Percentiles rank a stretch among this genome's conserved stretches.
phyloP scores from a whole-genome alignment of 2,113 vertebrate genomes.

The Rhipidura dahli region DNA sequence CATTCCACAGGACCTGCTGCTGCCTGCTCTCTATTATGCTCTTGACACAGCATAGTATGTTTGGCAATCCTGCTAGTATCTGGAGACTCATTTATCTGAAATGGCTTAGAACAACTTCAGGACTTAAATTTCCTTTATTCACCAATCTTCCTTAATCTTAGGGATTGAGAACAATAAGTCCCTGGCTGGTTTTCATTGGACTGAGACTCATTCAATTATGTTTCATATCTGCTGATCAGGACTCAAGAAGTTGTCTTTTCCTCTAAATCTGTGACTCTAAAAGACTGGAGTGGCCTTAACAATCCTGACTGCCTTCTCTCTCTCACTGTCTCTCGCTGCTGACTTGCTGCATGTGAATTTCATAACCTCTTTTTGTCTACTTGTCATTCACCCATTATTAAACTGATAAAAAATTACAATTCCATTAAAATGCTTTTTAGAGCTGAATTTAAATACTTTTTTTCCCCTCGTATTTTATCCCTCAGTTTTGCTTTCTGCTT shows the following conservation, averaged over 20 bases:
- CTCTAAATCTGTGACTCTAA: neutral
- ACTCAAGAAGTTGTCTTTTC: neutral
- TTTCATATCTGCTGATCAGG: neutral
- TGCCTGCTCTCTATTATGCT: neutral
- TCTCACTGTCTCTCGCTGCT: neutral
- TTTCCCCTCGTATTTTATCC: neutral
- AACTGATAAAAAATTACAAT: neutral
- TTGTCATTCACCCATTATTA: neutral
- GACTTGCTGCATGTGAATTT: neutral
- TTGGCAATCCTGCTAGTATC: neutral
- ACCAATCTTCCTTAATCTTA: conserved; percentile 17
- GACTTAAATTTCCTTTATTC: conserved; percentile 13
- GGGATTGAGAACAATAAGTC: conserved; percentile 6
- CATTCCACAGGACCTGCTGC: rapidly evolving
- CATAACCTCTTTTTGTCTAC: neutral
- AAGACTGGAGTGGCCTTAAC: neutral
- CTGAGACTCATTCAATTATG: neutral
- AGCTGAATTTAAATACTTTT: neutral
- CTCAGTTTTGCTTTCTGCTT: neutral
- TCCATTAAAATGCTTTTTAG: neutral
- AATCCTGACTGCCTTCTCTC: neutral
- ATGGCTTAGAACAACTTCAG: neutral
- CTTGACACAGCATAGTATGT: neutral
- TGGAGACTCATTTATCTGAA: neutral
- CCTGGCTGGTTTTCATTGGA: neutral